These are phyloP conservation scores for Luehdorfia chinensis DNA, from an alignment of 1,140 invertebrate species.

Conservation along the genomic window DNA sequence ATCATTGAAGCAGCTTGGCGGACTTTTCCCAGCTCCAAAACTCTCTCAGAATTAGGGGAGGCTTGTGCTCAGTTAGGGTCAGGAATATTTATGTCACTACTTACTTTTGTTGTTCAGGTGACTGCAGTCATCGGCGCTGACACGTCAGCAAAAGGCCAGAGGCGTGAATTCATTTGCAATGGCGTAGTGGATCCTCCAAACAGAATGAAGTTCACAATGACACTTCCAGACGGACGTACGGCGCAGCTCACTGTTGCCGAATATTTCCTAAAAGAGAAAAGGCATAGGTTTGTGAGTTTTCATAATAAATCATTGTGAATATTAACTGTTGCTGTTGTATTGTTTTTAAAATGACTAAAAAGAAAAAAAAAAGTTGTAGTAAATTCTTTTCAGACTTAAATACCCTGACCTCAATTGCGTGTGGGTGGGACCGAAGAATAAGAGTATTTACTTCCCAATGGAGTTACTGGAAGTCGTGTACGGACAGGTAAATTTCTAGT, in stretches of 20 bases:
- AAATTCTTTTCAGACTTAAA: constrained; percentile 58
- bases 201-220: constrained; percentile 29
- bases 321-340: no score
- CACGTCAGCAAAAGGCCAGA: constrained; percentile 8
- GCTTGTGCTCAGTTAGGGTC: no score
- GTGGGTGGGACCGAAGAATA: constrained; percentile 77
- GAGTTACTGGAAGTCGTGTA: constrained; percentile 80
- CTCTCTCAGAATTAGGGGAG: no score
- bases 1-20: no score
- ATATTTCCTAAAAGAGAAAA: constrained; percentile 43
- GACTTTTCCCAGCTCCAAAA: no score
- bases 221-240: constrained; percentile 11
- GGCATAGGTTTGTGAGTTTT: constrained; percentile 32
- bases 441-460: constrained; percentile 78
- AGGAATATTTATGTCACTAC: no score
- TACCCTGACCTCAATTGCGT: constrained; percentile 80
- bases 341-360: no score
- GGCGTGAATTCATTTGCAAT: constrained; percentile 55
- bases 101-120: constrained; percentile 52
- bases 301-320: no score
- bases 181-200: constrained; percentile 30
- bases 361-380: not conserved
- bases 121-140: constrained; percentile 36
- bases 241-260: constrained; percentile 36
- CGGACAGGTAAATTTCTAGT: constrained; percentile 78